These are phyloP conservation scores for Andricus curvator DNA, from an alignment of 2,888 invertebrate species.

Conservation along the genomic window DNA sequence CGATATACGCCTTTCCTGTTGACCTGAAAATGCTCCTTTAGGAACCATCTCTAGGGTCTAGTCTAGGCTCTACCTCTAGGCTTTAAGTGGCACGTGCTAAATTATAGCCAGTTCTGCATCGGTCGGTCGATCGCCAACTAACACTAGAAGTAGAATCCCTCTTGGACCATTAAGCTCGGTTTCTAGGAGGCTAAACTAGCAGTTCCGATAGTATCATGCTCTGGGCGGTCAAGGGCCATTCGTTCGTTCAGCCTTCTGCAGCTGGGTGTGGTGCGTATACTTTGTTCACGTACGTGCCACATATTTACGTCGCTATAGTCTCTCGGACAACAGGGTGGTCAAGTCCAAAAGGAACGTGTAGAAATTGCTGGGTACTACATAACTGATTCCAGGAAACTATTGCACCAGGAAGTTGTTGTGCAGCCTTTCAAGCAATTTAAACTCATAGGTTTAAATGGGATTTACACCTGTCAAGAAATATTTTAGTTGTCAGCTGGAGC, in stretches of 20 bases:
- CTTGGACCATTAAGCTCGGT: slow-evolving; percentile 30
- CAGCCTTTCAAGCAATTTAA: not conserved
- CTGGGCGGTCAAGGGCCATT: slow-evolving; percentile 45
- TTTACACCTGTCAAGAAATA: not conserved
- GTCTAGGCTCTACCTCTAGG: slow-evolving; percentile 9
- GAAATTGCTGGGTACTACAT: slow-evolving; percentile 7
- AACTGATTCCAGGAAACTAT: slow-evolving; percentile 13
- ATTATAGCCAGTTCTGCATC: slow-evolving; percentile 41
- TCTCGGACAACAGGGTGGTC: slow-evolving; percentile 45
- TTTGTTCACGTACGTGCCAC: slow-evolving; percentile 12
- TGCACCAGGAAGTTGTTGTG: slow-evolving; percentile 20
- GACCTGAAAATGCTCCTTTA: slow-evolving; percentile 1
- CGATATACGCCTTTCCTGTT: not conserved
- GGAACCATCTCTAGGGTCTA: not conserved
- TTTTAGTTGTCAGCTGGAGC: not conserved
- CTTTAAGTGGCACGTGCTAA: slow-evolving; percentile 33
- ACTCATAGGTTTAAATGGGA: not conserved
- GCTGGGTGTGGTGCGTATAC: slow-evolving; percentile 55
- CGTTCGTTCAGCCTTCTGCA: slow-evolving; percentile 49
- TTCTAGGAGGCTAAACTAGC: slow-evolving; percentile 55
- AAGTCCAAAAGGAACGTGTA: slow-evolving; percentile 10
- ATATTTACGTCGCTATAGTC: slow-evolving; percentile 51
- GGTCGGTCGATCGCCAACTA: slow-evolving; percentile 16
- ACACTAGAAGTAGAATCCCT: slow-evolving; percentile 20
- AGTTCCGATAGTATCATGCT: slow-evolving; percentile 57